A percentile compares a stretch with the other conserved stretches of the same genome.
phyloP scores from a whole-genome alignment of 2,113 vertebrate species.

The Chionis minor region DNA sequence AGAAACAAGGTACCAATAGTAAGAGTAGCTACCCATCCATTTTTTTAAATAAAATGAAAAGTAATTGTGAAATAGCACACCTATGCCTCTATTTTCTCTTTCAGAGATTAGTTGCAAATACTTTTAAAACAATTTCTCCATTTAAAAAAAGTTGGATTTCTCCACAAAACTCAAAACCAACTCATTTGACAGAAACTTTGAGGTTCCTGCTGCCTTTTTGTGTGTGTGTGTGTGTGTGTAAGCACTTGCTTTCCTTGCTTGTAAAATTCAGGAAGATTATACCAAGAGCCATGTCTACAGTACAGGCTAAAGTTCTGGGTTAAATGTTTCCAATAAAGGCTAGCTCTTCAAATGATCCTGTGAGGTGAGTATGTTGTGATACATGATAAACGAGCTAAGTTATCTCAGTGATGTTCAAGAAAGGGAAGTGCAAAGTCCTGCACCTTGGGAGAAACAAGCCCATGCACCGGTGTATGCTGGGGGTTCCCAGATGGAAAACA shows the following conservation, averaged over 20 bases:
- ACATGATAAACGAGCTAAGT: not conserved
- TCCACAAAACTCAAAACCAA: not conserved
- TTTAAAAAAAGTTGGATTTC: not conserved
- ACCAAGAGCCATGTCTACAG: not conserved
- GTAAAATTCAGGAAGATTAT: not conserved
- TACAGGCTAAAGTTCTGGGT: not conserved
- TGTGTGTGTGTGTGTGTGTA: no score
- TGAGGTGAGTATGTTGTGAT: not conserved
- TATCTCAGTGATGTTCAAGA: not conserved
- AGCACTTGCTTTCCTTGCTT: not conserved
- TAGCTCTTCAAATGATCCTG: not conserved
- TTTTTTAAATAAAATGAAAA: not conserved
- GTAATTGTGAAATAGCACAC: not conserved
- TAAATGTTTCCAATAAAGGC: not conserved
- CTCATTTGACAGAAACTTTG: not conserved
- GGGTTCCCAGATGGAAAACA: not conserved
- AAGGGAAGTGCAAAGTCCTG: not conserved
- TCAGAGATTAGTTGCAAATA: not conserved
- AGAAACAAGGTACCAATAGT: not conserved
- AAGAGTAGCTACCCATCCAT: not conserved
- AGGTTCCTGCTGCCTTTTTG: not conserved
- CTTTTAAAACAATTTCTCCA: not conserved
- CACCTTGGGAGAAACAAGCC: not conserved
- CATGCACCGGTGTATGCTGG: not conserved
- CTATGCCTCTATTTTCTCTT: not conserved